Conservation (phyloP, 2,113 vertebrate species). For the Ageneiosus marmoratus region DNA sequence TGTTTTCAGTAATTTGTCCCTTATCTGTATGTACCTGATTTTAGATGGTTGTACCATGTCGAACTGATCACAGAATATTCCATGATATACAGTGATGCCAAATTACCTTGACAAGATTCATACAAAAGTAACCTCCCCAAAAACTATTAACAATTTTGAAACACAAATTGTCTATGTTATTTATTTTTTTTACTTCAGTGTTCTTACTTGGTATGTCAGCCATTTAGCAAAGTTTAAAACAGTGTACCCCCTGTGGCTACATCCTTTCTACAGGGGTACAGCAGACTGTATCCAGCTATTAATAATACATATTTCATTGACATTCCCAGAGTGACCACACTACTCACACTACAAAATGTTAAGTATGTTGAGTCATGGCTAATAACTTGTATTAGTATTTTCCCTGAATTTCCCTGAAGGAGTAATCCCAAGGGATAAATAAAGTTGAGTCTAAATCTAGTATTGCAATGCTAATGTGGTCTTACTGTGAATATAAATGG, state of each 20-base stretch:
- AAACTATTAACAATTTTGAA: background rate
- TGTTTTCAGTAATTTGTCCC: no score
- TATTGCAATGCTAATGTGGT: background rate
- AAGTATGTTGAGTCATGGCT: background rate
- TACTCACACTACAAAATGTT: background rate
- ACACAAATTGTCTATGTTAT: background rate
- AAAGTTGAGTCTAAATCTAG: no score
- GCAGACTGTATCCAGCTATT: background rate
- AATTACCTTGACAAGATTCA: background rate
- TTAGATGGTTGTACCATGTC: background rate
- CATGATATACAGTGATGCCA: background rate
- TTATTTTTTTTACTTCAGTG: background rate
- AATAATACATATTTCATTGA: background rate
- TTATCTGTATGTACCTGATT: background rate
- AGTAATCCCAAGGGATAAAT: no score
- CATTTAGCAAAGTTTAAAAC: background rate
- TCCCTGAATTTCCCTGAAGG: no score
- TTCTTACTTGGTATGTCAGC: background rate
- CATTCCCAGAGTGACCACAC: background rate
- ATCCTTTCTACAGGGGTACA: background rate
- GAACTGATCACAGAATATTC: background rate
- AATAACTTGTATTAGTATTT: background rate
- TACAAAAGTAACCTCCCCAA: background rate
- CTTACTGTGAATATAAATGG: background rate
- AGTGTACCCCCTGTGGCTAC: background rate